Base-by-base conservation (phyloP, 2,113 vertebrate species). In the Bombycilla garrulus region DNA sequence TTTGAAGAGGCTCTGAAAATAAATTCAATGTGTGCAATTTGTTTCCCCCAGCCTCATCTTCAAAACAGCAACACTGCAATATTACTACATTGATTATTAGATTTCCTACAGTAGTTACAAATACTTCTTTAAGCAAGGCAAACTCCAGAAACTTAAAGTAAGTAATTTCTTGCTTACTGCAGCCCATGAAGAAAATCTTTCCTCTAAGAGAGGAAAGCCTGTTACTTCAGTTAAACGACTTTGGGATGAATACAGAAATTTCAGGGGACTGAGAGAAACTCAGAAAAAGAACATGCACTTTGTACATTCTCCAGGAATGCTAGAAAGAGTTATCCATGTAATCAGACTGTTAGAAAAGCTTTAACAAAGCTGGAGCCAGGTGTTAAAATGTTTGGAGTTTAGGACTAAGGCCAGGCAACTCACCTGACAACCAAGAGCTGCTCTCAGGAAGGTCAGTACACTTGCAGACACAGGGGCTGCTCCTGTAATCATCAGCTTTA, bases 401-500 rank as follows among this genome's bases (percentile, higher is more conserved):
- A 74, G 11, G 31, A 67, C 64, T 53, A 72, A 56, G 31, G 53
- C 50, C 40, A 70, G n/a, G 29, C 54, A 38, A 67, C 98, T 98
- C 88, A 99, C 99, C 98, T 99, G 99, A 97, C 99, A 99, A 69
- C 99, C 99, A 26, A 99, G 98, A 20, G 99, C 99, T 12, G 99
- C 94, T 88, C 99, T 97, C 57, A 99, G 97, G 93, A 99, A 99
- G 1, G 99, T 99, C 88, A 99, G 97, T 23, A 99, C 99, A 3
- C 98, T 98, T 14, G 99, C 98, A 18, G 99, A 99, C 58, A 99
- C 99, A 1, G 99, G 99, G 1, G 99, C 99, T 2, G 99, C 99
- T 93, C 99, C 99, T 16, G 99, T 99, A 61, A 99, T 1, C 98
- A 99, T 99, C 54, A 99, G 95, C 76, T 98, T 97, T 76, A 99